Base-by-base conservation (phyloP, 2,113 vertebrate genomes). In the Turdus rufiventris region DNA sequence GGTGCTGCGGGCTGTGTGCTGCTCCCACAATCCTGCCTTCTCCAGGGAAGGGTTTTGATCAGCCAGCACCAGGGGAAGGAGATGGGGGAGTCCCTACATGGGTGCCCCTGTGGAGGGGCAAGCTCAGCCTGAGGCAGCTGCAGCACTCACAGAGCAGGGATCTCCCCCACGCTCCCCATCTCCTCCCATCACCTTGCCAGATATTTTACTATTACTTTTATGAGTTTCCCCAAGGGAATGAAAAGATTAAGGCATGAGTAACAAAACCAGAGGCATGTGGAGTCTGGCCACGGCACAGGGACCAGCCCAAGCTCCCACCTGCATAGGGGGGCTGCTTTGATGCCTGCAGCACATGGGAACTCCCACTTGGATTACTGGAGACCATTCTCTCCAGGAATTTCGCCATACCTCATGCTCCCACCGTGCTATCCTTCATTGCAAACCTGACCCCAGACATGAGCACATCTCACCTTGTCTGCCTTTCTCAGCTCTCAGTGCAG, bases 241-340 rank as follows among this genome's bases (percentile, higher is more conserved):
- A 75, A 68, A 92, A 81, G 68, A 95, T 89, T 45, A 84, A 89
- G 68, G 77, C 36, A 62, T 75, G 57, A 96, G 58, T 85, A 94
- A 94, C 53, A 42, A 93, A 95, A 84, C 12, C 77, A 91, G 77
- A 85, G 73, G 74, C 77, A 38, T 65, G 83, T 63, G 80, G 73
- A 89, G 58, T 50, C 85, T 89, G 81, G 74, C 57, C 0, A 0
- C 1, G 3, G 73, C 3, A 1, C 1, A 1, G 66, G 75, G 70
- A 29, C 12, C 4, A 1, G 61, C 84, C 79, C 57, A 65, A 54
- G 29, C 61, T 68, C 86, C 81, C 80, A 76, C 61, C 33, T 70
- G 60, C 66, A 63, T 42, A 4, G 3, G 15, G 51, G 51, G 42
- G 36, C 8, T 78, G 84, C 61, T 94, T 82, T 84, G 70, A 56